These are phyloP conservation scores for Sminthurinus aureus DNA, from an alignment of 2,888 invertebrate species.

Conservation along the genomic window DNA sequence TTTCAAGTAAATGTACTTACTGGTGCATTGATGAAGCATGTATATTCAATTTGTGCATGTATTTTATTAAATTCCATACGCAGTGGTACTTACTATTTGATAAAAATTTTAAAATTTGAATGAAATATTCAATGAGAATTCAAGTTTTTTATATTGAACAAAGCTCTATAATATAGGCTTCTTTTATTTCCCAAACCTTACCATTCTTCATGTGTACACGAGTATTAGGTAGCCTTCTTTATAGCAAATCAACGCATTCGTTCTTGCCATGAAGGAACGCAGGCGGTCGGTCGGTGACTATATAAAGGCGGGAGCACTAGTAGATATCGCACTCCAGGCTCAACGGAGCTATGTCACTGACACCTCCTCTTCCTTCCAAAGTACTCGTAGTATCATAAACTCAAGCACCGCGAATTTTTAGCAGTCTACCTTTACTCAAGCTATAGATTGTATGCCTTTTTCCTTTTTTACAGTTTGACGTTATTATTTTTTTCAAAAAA, in stretches of 20 bases:
- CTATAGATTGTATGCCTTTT: too few species aligned
- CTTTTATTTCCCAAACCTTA: conserved; percentile 7
- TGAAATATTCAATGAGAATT: not conserved
- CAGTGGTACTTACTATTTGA: not conserved
- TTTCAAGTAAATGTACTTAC: not conserved
- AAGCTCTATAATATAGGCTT: not conserved
- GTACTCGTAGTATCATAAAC: not conserved
- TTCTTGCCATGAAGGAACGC: not conserved
- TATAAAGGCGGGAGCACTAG: conserved; percentile 34
- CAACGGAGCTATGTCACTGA: conserved; percentile 19
- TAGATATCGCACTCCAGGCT: conserved; percentile 34
- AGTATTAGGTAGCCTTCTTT: not conserved
- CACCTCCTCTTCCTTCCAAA: not conserved
- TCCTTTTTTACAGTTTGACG: too few species aligned
- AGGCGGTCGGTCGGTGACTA: conserved; percentile 8
- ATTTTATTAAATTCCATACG: not conserved
- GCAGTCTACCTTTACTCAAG: too few species aligned
- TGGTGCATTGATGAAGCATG: not conserved
- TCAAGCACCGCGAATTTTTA: too few species aligned
- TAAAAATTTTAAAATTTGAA: not conserved
- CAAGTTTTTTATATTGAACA: not conserved
- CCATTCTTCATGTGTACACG: not conserved
- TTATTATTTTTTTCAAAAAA: too few species aligned
- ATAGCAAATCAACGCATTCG: conserved; percentile 33
- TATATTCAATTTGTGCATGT: not conserved